Evolutionary conservation across 2,888 invertebrate genomes (phyloP).

Genomic region (Cephus pulcher): DNA sequence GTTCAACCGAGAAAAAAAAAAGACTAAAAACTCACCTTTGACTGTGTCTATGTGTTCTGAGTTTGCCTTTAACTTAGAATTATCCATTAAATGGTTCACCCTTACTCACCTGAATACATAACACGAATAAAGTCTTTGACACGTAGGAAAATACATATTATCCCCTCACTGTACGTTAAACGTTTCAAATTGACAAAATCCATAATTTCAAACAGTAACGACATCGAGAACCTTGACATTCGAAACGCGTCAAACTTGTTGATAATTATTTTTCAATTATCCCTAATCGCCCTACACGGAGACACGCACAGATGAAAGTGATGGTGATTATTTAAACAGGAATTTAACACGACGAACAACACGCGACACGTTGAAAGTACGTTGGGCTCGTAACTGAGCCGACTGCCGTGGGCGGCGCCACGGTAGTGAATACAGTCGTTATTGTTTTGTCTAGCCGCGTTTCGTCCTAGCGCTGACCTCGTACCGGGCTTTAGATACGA

Average conservation of each 20-base stretch:
- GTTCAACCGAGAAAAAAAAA: not conserved
- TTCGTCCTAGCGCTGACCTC: constrained; percentile 1
- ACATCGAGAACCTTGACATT: not conserved
- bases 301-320: not conserved
- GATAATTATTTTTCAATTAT: not conserved
- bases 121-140: not conserved
- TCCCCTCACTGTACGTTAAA: not conserved
- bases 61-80: not conserved
- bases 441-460: constrained; percentile 5
- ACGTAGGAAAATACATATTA: not conserved
- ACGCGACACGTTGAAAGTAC: not conserved
- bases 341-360: not conserved
- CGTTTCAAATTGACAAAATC: not conserved
- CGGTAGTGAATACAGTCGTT: not conserved
- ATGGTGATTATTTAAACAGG: not conserved
- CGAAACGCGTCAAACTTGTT: not conserved
- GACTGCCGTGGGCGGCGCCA: no score
- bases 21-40: not conserved
- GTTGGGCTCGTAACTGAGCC: no score
- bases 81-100: not conserved
- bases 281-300: not conserved
- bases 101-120: not conserved
- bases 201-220: not conserved
- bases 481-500: not conserved
- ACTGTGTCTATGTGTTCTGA: not conserved